Evolutionary conservation across 2,113 vertebrate species (phyloP), one percentile per base, ranked within the genome.

Genomic region (Anarrhichthys ocellatus): DNA sequence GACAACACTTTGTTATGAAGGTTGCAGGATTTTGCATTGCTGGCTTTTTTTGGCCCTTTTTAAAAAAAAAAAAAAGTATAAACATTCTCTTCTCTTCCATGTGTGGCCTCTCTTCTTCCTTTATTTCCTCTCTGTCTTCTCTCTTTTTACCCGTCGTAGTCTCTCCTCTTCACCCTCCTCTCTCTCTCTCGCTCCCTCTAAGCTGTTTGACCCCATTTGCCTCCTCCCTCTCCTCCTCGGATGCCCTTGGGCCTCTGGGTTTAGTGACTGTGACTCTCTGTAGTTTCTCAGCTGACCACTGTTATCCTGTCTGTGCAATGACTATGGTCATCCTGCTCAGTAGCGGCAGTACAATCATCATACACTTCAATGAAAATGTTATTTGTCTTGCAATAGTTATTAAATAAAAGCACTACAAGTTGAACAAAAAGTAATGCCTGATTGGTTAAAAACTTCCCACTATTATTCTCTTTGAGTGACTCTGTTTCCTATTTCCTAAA

Each of bases 401-500:
- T 32, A 3, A 66, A 62, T 63, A 17, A 46, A 71, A 48, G 1
- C n/a, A 44, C 34, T 9, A 9, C 11, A 24, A 58, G 7, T 40
- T 76, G 9, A 36, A 9, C 9, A 38, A 8, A 50, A 29, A 27
- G 8, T 54, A 38, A 44, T 48, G 32, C 27, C 44, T 68, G 15
- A 22, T 4, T 62, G 36, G 42, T 24, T 10, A 80, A 20, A 5
- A 32, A 44, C 32, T 22, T 62, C 9, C 27, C 36, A 9, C 4
- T 5, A 24, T 9, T 32, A 22, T 54, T 2, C n/a, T 54, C 13
- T 15, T n/a, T 69, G 64, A 11, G 17, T 44, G 34, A 48, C 59
- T 27, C 9, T 78, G 20, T 6, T 78, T 62, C 32, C 64, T 34
- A 17, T 94, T 95, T 95, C 95, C 93, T 93, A 89, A 59, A 96